Evolutionary conservation across 2,113 vertebrate genomes (phyloP).

Genomic region (Chrysochloris asiatica): DNA sequence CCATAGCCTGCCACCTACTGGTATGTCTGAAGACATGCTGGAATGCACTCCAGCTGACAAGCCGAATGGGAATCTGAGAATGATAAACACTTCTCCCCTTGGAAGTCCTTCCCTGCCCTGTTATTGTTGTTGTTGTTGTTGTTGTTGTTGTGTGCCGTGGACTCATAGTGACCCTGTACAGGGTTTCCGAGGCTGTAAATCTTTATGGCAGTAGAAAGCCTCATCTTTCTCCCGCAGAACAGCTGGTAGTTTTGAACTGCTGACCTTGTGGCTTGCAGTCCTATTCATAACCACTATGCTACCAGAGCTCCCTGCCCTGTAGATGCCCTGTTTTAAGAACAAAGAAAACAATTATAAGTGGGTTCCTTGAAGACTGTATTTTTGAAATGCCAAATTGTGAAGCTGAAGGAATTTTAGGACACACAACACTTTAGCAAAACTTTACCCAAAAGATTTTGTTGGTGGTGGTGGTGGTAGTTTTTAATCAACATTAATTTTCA

Average conservation of each 20-base stretch:
- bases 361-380: neutral
- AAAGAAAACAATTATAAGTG: neutral
- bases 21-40: neutral
- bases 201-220: too few species aligned
- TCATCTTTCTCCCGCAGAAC: too few species aligned
- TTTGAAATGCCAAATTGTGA: slow-evolving; percentile 28
- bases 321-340: neutral
- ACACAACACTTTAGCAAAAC: neutral
- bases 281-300: too few species aligned
- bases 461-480: neutral
- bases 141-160: too few species aligned
- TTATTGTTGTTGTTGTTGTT: too few species aligned
- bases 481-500: neutral
- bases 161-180: too few species aligned
- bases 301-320: neutral
- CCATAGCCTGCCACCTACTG: neutral
- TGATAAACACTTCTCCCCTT: neutral
- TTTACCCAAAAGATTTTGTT: neutral
- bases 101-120: neutral
- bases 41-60: too few species aligned
- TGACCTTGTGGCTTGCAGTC: too few species aligned
- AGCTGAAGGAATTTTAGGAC: neutral
- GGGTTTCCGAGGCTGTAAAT: too few species aligned
- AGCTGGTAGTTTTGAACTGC: too few species aligned
- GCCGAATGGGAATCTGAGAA: too few species aligned